These are phyloP conservation scores for Hoplias malabaricus DNA, from an alignment of 2,113 vertebrate species.

Conservation along the genomic window DNA sequence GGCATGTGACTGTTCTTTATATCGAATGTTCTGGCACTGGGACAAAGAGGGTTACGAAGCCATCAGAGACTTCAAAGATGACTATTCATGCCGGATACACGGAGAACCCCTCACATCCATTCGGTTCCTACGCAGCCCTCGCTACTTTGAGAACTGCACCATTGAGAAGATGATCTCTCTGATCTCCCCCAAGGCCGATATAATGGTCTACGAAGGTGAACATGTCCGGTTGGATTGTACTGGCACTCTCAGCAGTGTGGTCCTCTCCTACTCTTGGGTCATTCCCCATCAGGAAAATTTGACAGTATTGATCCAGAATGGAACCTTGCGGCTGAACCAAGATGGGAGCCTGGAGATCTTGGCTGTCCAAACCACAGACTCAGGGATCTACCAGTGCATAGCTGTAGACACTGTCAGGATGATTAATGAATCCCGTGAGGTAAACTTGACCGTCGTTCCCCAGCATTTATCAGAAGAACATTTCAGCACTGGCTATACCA, in stretches of 20 bases:
- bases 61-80: conserved; percentile 78
- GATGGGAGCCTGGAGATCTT: conserved; percentile 88
- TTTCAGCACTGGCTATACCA: conserved; percentile 92
- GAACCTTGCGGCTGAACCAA: conserved; percentile 74
- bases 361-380: conserved; percentile 75
- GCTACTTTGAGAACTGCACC: conserved; percentile 84
- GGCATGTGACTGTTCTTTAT: conserved; percentile 84
- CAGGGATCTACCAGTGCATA: conserved; percentile 87
- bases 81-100: conserved; percentile 80
- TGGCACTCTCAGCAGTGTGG: conserved; percentile 61
- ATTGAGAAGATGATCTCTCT: conserved; percentile 41
- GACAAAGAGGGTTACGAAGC: conserved; percentile 80
- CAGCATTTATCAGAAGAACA: conserved; percentile 67
- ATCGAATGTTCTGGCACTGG: conserved; percentile 85
- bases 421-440: conserved; percentile 82
- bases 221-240: conserved; percentile 79
- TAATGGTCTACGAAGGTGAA: conserved; percentile 76
- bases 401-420: conserved; percentile 76
- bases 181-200: conserved; percentile 59
- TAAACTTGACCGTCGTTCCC: conserved; percentile 82
- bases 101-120: conserved; percentile 71
- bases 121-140: conserved; percentile 76
- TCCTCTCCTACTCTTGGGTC: conserved; percentile 83
- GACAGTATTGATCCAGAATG: conserved; percentile 68
- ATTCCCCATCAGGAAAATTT: conserved; percentile 79